phyloP scores from a whole-genome alignment of 2,888 invertebrate genomes.

The Cataglyphis cursor region DNA sequence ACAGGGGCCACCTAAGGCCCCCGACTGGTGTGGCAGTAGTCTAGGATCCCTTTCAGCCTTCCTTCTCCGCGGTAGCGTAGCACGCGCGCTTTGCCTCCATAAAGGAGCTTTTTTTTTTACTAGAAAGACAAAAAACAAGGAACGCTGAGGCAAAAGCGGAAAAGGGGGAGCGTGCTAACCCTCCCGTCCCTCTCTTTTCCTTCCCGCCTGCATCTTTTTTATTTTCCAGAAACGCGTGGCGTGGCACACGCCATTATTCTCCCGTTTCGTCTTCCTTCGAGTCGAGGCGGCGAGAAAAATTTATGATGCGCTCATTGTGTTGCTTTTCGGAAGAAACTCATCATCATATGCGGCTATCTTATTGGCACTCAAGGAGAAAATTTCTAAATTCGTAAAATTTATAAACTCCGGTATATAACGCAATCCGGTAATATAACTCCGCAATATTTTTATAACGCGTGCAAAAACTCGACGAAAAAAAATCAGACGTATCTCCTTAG shows the following conservation, averaged over 20 bases:
- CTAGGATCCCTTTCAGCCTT: slow-evolving; percentile 75
- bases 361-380: slow-evolving; percentile 38
- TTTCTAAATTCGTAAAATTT: not conserved
- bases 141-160: slow-evolving; percentile 65
- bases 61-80: slow-evolving; percentile 74
- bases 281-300: slow-evolving; percentile 60
- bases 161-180: slow-evolving; percentile 59
- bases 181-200: slow-evolving; percentile 54
- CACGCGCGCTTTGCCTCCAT: slow-evolving; percentile 74
- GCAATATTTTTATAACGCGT: too few relatives aligned
- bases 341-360: slow-evolving; percentile 35
- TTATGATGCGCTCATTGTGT: slow-evolving; percentile 72
- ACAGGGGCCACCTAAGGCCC: slow-evolving; percentile 73
- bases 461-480: too few relatives aligned
- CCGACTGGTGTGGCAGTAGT: slow-evolving; percentile 67
- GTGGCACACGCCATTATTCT: slow-evolving; percentile 79
- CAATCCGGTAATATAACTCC: too few relatives aligned
- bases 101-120: slow-evolving; percentile 75
- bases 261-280: slow-evolving; percentile 47
- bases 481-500: not conserved
- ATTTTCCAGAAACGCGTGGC: slow-evolving; percentile 78
- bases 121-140: slow-evolving; percentile 75
- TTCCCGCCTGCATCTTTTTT: slow-evolving; percentile 49
- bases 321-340: slow-evolving; percentile 59
- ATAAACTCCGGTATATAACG: too few relatives aligned